phyloP scores from a whole-genome alignment of 2,888 invertebrate genomes.

The Caenorhabditis drosophilae region DNA sequence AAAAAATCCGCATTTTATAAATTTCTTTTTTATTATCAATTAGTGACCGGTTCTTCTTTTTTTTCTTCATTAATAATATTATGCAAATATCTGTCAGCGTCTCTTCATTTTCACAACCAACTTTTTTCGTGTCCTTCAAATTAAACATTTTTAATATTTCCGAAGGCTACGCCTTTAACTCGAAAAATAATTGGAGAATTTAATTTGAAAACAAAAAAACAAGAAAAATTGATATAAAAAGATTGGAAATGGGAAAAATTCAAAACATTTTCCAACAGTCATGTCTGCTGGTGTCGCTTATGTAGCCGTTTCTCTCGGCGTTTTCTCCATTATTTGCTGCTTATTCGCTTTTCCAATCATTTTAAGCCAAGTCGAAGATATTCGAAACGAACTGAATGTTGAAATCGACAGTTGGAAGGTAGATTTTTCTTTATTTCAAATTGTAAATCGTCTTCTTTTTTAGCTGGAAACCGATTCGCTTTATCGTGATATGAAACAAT shows the following conservation, averaged over 20 bases:
- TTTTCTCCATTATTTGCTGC: constrained; percentile 35
- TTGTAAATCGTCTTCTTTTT: constrained; percentile 1
- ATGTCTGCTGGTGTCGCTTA: constrained; percentile 37
- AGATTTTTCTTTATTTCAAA: neutral
- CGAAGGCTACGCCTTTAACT: too few relatives aligned
- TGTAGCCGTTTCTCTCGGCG: constrained; percentile 41
- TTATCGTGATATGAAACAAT: constrained; percentile 48
- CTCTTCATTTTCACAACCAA: too few relatives aligned
- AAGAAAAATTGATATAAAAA: too few relatives aligned
- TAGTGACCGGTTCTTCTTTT: neutral
- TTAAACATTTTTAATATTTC: too few relatives aligned
- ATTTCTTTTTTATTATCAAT: neutral
- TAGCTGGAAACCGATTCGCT: constrained; percentile 40
- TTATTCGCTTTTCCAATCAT: constrained; percentile 47
- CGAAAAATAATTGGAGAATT: too few relatives aligned
- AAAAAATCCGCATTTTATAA: neutral
- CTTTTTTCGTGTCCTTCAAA: too few relatives aligned
- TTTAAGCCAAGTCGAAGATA: constrained; percentile 44
- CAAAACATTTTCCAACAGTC: too few relatives aligned
- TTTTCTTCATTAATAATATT: neutral
- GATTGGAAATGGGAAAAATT: too few relatives aligned
- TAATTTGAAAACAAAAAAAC: too few relatives aligned
- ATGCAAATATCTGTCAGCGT: neutral
- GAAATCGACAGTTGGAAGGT: constrained; percentile 58
- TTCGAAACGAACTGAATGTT: constrained; percentile 47